Base-by-base conservation (phyloP, 2,797 vertebrate genomes). In the Setipinna tenuifilis region DNA sequence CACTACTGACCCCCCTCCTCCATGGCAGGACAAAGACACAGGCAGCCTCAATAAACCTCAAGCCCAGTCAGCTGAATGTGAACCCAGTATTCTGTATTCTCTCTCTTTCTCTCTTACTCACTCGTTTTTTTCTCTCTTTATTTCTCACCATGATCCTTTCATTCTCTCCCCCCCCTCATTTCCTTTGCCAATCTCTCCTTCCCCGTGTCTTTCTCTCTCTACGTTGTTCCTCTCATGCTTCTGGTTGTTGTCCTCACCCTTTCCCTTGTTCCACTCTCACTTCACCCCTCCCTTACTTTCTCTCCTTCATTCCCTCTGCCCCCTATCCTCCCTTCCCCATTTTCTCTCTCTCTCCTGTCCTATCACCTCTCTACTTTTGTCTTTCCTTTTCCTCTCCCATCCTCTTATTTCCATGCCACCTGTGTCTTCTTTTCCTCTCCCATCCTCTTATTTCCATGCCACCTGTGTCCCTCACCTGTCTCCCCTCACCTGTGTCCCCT, bases 11-110 rank as follows among this genome's bases (percentile, higher is more conserved):
- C 86, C 23, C 86, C 44, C 86, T 83, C 87, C 90, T 92, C 89
- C 88, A 87, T 90, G 84, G 84, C 82, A 90, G 81, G 82, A 91
- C 89, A 91, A 91, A 90, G 46, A 83, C 86, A 83, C 35, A 83
- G 82, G 80, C 57, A 85, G 84, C 89, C 84, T 93, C 82, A 89
- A 87, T 87, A 85, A 83, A 10, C 25, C 50, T 89, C 78, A 84
- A 62, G 86, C 87, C 28, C 87, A 85, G 46, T 82, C 88, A 41
- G 83, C 54, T 90, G 85, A 90, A 88, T 83, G 28, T 89, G 28
- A 85, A 85, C 57, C 14, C 65, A 71, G 65, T 71, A 31, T 71
- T 71, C n/a, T n/a, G n/a, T n/a, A n/a, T n/a, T n/a, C 89, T 90
- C 86, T 5, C 62, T 84, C 50, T 61, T 87, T 92, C 46, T 62